Conservation (phyloP, 2,888 invertebrate genomes). For the Habrosyne pyritoides region DNA sequence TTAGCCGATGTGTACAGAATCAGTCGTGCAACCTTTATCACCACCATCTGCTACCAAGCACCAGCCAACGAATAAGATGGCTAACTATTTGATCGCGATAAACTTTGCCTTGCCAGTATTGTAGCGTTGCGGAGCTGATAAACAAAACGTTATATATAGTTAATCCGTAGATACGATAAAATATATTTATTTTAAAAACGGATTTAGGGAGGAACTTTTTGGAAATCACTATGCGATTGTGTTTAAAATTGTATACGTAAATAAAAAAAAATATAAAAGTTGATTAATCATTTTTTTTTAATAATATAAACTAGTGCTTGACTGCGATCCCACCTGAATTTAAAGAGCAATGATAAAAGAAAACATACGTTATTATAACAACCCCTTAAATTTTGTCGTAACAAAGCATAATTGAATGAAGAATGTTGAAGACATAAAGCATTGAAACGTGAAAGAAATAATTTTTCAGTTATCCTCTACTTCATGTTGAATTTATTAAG, state of each 20-base stretch:
- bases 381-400: too few species aligned
- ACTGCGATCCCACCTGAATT: too few species aligned
- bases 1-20: constrained; percentile 40
- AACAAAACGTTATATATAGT: constrained; percentile 21
- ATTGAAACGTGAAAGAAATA: constrained; percentile 46
- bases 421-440: constrained; percentile 15
- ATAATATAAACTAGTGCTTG: too few species aligned
- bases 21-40: constrained; percentile 63
- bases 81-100: constrained; percentile 56
- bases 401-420: not conserved
- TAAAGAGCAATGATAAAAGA: too few species aligned
- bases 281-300: too few species aligned
- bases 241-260: not conserved
- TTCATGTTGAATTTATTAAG: constrained; percentile 77
- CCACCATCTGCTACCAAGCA: constrained; percentile 43
- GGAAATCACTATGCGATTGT: not conserved
- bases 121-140: constrained; percentile 27
- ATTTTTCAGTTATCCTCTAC: constrained; percentile 62
- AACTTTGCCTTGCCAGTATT: constrained; percentile 52
- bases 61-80: constrained; percentile 47
- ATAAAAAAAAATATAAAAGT: too few species aligned
- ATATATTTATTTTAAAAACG: not conserved
- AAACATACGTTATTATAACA: too few species aligned
- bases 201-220: not conserved
- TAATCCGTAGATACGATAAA: not conserved